Evolutionary conservation across 64 coral and sea anemone species (phyloP), one percentile per base, ranked within the genome.

Genomic region (Pocillopora verrucosa): DNA sequence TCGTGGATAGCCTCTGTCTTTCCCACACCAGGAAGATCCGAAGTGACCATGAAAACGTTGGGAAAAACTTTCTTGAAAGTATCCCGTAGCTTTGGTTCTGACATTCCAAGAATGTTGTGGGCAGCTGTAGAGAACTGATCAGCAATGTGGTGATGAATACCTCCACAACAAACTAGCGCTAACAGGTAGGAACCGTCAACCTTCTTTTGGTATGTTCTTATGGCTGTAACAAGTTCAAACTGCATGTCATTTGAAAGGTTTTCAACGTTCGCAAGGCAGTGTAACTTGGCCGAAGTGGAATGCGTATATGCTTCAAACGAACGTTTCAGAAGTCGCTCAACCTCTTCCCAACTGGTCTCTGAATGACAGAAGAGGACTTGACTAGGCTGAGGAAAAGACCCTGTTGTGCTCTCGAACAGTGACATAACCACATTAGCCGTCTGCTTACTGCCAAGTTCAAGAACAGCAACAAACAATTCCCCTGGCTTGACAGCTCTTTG

Each of bases 221-320:
- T 92, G n/a, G 82, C 89, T 36, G 89, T 76, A 51, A 98, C 96
- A 56, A 98, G 82, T 10, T 92, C 72, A 72, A 98, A 98, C 73
- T 98, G 96, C 22, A 98, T 77, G 70, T 94, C 96, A 45, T 98
- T 98, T 61, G 87, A 82, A 35, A 98, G 92, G 36, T 87, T 87
- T 26, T 98, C 92, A 20, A 98, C 93, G 57, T 98, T 98, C 3
- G 90, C 96, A 60, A 98, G 60, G 82, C 96, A 98, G 61, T 94
- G 93, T 15, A 98, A 87, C 10, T 94, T 82, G 81, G 83, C 70
- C 11, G 59, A 5, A 34, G 88, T 19, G 0, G 65, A 65, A 59
- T 94, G 88, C 6, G 13, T 76, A 26, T 87, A 76, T 36, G 89
- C 90, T 79, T 89, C 76, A 77, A 98, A 98, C 12, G 88, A 79